A percentile compares a stretch with the other conserved stretches of the same genome.
phyloP scores from a whole-genome alignment of 2,113 vertebrate species.

The Pachycephala philippinensis region DNA sequence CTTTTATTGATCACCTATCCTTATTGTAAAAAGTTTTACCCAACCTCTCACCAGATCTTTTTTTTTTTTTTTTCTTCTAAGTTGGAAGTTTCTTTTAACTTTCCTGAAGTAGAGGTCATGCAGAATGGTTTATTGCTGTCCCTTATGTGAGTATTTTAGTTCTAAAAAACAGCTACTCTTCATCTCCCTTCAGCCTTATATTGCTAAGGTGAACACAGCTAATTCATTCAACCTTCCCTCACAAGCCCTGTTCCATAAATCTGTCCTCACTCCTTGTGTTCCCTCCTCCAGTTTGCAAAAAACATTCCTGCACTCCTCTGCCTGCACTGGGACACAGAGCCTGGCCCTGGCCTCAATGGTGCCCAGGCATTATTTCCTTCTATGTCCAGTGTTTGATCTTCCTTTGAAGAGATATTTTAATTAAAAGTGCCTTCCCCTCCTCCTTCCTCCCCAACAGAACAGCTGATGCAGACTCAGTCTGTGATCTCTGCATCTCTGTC shows the following conservation, averaged over 20 bases:
- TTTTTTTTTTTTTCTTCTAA: not conserved
- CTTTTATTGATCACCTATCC: not conserved
- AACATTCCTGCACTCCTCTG: not conserved
- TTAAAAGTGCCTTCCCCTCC: not conserved
- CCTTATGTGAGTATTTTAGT: not conserved
- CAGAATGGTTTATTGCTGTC: not conserved
- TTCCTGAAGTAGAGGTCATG: not conserved
- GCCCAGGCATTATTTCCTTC: not conserved
- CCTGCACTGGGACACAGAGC: not conserved
- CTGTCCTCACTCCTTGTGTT: not conserved
- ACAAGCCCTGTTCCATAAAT: not conserved
- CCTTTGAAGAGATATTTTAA: not conserved
- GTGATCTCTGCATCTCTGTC: not conserved
- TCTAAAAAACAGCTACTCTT: not conserved
- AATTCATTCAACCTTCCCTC: not conserved
- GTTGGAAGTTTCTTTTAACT: not conserved
- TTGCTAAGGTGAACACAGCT: not conserved
- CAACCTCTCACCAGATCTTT: not conserved
- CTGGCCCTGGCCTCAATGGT: not conserved
- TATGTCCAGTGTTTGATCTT: not conserved
- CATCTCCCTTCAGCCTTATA: not conserved
- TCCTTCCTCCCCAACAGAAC: not conserved
- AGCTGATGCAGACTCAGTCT: not conserved
- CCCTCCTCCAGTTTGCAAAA: not conserved
- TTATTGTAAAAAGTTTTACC: not conserved